phyloP scores from a whole-genome alignment of 2,797 vertebrate species.

The Catostomus latipinnis region DNA sequence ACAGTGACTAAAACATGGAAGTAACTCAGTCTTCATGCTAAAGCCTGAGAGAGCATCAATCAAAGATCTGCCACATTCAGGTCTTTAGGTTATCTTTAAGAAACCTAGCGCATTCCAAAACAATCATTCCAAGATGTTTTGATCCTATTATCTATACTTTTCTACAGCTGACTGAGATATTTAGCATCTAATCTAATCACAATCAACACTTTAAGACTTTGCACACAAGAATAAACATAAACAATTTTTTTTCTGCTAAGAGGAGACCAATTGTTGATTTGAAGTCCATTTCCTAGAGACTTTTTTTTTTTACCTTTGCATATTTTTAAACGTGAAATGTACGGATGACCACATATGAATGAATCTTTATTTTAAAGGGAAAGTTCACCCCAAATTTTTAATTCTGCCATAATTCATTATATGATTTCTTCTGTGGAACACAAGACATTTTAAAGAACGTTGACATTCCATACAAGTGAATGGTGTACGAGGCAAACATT shows the following conservation, averaged over 20 bases:
- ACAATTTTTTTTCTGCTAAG: neutral
- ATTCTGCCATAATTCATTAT: too few species aligned
- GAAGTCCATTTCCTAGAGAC: neutral
- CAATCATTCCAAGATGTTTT: neutral
- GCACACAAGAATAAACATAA: neutral
- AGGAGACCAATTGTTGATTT: neutral
- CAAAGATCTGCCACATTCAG: constrained; percentile 12
- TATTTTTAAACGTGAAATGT: neutral
- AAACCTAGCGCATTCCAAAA: constrained; percentile 7
- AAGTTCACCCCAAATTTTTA: too few species aligned
- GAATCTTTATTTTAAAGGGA: neutral
- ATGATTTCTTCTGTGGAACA: too few species aligned
- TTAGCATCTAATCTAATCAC: neutral
- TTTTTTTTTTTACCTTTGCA: neutral
- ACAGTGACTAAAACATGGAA: constrained; percentile 28
- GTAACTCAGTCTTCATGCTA: neutral
- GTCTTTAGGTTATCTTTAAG: constrained; percentile 5
- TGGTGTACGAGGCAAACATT: too few species aligned
- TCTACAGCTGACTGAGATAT: neutral
- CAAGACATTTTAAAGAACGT: too few species aligned
- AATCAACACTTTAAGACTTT: neutral
- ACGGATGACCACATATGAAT: neutral
- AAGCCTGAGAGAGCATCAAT: neutral
- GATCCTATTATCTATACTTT: neutral
- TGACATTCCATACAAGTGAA: too few species aligned